Evolutionary conservation across 1,140 invertebrate genomes (phyloP).

Genomic region (Drosophila biarmipes): DNA sequence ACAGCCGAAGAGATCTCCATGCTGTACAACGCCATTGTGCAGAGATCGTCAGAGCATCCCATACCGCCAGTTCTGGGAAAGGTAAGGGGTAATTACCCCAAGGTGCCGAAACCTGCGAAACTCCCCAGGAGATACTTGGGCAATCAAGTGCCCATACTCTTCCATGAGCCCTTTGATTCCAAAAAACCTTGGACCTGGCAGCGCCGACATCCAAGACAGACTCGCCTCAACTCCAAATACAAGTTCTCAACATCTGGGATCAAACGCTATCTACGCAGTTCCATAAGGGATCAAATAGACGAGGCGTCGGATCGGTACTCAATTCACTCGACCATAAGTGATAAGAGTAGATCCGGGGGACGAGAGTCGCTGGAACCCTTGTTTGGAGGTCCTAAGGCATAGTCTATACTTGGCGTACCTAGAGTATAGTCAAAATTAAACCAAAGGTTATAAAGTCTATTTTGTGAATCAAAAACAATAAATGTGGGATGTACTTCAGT

Average conservation of each 20-base stretch:
- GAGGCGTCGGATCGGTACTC: neutral
- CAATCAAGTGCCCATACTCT: constrained; percentile 9
- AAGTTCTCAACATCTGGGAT: neutral
- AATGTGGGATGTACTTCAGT: no score
- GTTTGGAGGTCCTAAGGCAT: neutral
- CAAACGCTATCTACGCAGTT: neutral
- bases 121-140: constrained; percentile 3
- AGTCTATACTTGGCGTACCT: no score
- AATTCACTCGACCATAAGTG: neutral
- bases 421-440: neutral
- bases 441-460: neutral
- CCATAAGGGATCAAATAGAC: neutral
- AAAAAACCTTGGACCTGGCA: constrained; percentile 24
- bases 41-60: neutral
- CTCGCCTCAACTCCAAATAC: neutral
- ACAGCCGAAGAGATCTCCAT: neutral
- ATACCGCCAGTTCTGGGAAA: neutral
- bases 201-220: constrained; percentile 22
- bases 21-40: constrained; percentile 1
- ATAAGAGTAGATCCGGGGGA: neutral
- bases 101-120: neutral
- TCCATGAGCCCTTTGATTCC: constrained; percentile 24
- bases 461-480: no score
- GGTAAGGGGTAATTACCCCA: neutral
- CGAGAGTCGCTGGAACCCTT: neutral